A percentile compares a stretch with the other conserved stretches of the same genome.
phyloP scores from a whole-genome alignment of 2,113 vertebrate species.

The Grammomys surdaster region DNA sequence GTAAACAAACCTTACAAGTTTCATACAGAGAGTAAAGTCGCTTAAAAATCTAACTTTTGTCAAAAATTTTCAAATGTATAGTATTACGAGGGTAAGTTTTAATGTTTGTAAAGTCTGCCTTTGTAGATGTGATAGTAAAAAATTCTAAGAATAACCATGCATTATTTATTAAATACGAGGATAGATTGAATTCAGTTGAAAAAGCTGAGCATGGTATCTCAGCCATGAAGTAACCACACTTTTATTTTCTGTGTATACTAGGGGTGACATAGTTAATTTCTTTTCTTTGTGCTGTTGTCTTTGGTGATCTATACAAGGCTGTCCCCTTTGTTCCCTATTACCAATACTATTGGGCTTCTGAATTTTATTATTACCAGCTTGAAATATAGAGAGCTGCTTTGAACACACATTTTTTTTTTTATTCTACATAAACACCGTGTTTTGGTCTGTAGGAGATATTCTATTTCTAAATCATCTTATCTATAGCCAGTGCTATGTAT shows the following conservation, averaged over 20 bases:
- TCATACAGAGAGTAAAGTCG: neutral
- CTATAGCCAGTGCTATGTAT: neutral
- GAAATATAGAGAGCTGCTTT: neutral
- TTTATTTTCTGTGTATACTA: neutral
- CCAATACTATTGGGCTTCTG: neutral
- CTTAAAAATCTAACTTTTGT: neutral
- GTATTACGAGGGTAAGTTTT: neutral
- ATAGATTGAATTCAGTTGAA: neutral
- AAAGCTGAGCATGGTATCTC: neutral
- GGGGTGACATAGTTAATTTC: neutral
- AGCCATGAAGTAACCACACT: neutral
- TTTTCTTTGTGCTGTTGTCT: neutral
- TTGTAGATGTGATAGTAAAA: neutral
- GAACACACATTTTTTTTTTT: neutral
- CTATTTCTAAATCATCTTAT: conserved; percentile 9
- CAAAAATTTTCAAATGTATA: neutral
- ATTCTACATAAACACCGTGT: neutral
- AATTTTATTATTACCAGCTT: no score
- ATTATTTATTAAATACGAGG: conserved; percentile 25
- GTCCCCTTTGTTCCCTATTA: no score
- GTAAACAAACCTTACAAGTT: neutral
- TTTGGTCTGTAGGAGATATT: neutral
- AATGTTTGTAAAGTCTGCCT: neutral
- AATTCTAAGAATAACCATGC: neutral
- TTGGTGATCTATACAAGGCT: neutral